These are phyloP conservation scores for Vireo griseus DNA, from an alignment of 2,797 vertebrate genomes.

Conservation along the genomic window DNA sequence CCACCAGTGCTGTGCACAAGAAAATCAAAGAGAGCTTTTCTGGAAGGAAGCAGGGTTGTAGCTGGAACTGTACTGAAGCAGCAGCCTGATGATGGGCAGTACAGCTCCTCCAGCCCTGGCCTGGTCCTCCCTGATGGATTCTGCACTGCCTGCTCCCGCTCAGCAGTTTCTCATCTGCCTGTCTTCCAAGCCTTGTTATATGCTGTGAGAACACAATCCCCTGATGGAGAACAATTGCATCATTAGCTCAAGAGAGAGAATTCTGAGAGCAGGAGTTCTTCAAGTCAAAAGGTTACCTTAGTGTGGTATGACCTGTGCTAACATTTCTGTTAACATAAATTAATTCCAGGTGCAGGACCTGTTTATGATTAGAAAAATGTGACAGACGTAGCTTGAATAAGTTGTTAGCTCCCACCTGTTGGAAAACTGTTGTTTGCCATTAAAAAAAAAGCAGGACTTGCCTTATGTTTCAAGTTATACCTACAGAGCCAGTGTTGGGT, in stretches of 20 bases:
- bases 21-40: not conserved
- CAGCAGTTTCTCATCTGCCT: not conserved
- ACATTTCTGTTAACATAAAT: not conserved
- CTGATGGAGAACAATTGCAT: accelerated
- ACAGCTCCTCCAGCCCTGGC: not conserved
- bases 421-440: not conserved
- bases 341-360: not conserved
- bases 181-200: accelerated
- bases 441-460: not conserved
- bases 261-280: not conserved
- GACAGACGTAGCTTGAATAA: not conserved
- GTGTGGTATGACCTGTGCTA: not conserved
- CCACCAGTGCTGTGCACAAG: not conserved
- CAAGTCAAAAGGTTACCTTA: not conserved
- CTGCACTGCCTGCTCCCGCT: accelerated
- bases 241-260: not conserved
- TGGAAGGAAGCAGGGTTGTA: not conserved
- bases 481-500: not conserved
- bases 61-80: not conserved
- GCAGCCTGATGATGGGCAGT: not conserved
- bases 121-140: not conserved
- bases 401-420: not conserved
- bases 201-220: not conserved
- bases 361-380: not conserved
- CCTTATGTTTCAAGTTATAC: not conserved